These are phyloP conservation scores for Microcaecilia unicolor DNA, from an alignment of 2,797 vertebrate genomes.

Conservation along the genomic window DNA sequence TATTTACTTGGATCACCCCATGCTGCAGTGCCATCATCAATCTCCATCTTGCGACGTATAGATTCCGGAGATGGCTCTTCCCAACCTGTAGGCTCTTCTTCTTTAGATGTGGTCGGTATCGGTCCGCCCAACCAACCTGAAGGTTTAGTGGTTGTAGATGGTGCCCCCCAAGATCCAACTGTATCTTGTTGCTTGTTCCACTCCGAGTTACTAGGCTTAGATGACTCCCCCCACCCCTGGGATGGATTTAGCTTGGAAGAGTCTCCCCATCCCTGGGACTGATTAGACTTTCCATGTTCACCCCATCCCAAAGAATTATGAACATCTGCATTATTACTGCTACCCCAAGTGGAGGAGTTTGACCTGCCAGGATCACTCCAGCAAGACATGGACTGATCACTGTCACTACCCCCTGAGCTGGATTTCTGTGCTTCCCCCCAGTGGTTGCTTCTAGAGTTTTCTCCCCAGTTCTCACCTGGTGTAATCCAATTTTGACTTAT, in stretches of 20 bases:
- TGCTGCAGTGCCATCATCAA: slow-evolving; percentile 91
- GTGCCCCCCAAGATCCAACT: slow-evolving; percentile 62
- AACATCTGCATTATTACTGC: slow-evolving; percentile 64
- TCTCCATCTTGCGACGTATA: slow-evolving; percentile 86
- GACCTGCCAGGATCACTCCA: slow-evolving; percentile 78
- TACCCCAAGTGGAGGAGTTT: slow-evolving; percentile 60
- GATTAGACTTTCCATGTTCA: slow-evolving; percentile 70
- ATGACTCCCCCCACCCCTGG: slow-evolving; percentile 72
- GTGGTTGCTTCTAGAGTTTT: slow-evolving; percentile 68
- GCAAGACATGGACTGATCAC: slow-evolving; percentile 81
- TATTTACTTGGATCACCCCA: slow-evolving; percentile 94
- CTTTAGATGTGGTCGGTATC: slow-evolving; percentile 67
- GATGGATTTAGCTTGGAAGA: slow-evolving; percentile 62
- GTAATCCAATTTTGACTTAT: slow-evolving; percentile 55
- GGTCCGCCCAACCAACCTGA: slow-evolving; percentile 84
- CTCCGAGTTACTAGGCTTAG: slow-evolving; percentile 64
- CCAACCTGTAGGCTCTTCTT: slow-evolving; percentile 79
- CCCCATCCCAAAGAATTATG: slow-evolving; percentile 70
- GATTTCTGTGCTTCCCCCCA: slow-evolving; percentile 83
- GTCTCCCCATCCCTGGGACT: slow-evolving; percentile 80
- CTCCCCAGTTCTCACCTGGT: slow-evolving; percentile 69
- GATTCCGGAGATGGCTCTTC: slow-evolving; percentile 95
- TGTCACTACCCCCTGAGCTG: slow-evolving; percentile 79
- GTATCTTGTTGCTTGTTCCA: slow-evolving; percentile 75
- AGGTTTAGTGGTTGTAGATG: slow-evolving; percentile 60